Percentiles rank a stretch among this genome's conserved stretches.
Conservation (phyloP, 2,888 invertebrate genomes). For the Coenonympha glycerion region DNA sequence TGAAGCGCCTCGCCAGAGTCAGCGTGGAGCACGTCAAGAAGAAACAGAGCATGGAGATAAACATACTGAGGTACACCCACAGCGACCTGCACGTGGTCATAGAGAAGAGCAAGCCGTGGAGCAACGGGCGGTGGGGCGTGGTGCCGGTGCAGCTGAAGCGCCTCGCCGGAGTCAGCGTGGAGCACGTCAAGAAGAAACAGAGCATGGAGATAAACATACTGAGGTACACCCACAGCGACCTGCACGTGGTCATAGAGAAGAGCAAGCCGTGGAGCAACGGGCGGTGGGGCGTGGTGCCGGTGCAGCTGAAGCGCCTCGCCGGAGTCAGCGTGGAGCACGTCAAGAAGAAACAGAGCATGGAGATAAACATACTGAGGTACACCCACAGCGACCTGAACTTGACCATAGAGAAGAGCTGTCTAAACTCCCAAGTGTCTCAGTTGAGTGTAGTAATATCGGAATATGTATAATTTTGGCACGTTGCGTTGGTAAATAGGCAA, state of each 20-base stretch:
- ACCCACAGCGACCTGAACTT: no score
- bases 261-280: constrained; percentile 62
- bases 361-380: constrained; percentile 68
- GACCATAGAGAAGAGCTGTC: no score
- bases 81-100: no score
- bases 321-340: constrained; percentile 55
- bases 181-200: constrained; percentile 52
- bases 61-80: constrained; percentile 68
- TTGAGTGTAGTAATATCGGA: no score
- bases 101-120: no score
- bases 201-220: constrained; percentile 64
- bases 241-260: no score
- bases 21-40: constrained; percentile 52
- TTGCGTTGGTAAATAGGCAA: no score
- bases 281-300: constrained; percentile 62
- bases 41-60: constrained; percentile 58
- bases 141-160: constrained; percentile 62
- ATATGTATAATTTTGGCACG: no score
- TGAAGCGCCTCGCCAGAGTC: constrained; percentile 52
- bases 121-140: constrained; percentile 58
- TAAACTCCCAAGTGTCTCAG: no score
- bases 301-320: constrained; percentile 54
- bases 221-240: no score
- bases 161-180: constrained; percentile 48
- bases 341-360: constrained; percentile 52